These are phyloP conservation scores for Anseranas semipalmata DNA, from an alignment of 2,113 vertebrate genomes.

Conservation along the genomic window DNA sequence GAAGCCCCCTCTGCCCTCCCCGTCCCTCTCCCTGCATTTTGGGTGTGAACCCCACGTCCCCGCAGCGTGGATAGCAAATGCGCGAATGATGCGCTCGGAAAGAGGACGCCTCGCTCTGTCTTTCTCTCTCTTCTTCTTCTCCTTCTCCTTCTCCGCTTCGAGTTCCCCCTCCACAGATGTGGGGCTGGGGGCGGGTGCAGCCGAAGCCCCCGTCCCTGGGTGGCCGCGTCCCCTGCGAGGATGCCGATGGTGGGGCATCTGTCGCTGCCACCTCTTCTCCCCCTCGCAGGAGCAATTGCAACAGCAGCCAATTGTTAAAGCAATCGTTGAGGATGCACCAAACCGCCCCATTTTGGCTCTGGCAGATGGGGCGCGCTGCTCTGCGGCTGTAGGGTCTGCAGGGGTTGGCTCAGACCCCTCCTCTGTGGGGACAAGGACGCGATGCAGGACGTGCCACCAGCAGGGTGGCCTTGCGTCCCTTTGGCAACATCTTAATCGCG, in stretches of 20 bases:
- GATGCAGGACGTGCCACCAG: rapidly evolving
- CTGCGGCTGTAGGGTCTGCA: neutral
- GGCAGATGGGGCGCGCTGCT: neutral
- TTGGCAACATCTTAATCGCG: rapidly evolving
- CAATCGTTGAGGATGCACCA: neutral
- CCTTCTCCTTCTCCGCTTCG: slow-evolving; percentile 1
- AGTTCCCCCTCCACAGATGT: neutral
- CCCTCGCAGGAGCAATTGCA: neutral
- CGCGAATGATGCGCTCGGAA: neutral
- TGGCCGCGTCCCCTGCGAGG: neutral
- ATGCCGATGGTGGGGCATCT: neutral
- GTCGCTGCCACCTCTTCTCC: neutral
- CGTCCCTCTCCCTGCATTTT: neutral
- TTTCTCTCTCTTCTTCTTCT: slow-evolving; percentile 1
- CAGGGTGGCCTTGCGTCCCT: rapidly evolving
- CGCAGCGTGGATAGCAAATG: rapidly evolving
- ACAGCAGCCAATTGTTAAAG: neutral
- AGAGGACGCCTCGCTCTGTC: neutral
- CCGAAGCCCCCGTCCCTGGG: no score
- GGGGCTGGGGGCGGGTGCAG: neutral
- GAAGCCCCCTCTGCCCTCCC: neutral
- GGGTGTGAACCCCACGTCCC: neutral
- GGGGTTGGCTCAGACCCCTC: neutral
- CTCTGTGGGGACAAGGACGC: neutral
- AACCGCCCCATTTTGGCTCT: neutral